A percentile compares a stretch with the other conserved stretches of the same genome.
phyloP scores from a whole-genome alignment of 2,888 invertebrate species.

The Sphecodes monilicornis region DNA sequence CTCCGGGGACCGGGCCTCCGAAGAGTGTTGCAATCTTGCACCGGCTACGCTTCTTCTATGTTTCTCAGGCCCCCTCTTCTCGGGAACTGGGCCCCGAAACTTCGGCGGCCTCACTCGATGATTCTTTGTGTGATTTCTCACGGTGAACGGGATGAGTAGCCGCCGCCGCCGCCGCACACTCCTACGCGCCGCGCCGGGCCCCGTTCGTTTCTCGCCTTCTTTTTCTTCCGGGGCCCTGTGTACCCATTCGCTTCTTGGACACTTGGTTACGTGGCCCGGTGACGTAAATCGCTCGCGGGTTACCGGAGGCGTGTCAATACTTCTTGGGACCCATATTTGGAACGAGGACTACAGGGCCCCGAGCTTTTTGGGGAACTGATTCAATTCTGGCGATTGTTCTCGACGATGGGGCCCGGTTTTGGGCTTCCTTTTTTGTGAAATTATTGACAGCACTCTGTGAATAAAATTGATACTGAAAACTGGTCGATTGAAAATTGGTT shows the following conservation, averaged over 20 bases:
- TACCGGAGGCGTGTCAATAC: conserved; percentile 30
- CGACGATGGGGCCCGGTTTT: neutral
- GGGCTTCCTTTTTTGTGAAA: neutral
- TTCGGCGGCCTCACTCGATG: neutral
- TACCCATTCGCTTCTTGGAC: neutral
- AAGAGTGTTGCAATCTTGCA: conserved; percentile 73
- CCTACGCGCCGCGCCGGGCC: conserved; percentile 34
- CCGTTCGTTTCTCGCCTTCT: conserved; percentile 11
- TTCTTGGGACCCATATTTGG: conserved; percentile 20
- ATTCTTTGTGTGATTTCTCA: conserved; percentile 62
- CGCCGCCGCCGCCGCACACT: conserved; percentile 3
- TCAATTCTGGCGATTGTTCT: neutral
- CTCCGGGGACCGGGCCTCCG: conserved; percentile 34
- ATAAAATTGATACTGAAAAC: neutral
- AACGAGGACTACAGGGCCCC: neutral
- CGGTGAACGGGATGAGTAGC: conserved; percentile 31
- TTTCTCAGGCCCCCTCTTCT: conserved; percentile 5
- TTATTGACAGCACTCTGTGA: neutral
- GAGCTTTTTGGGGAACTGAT: conserved; percentile 4
- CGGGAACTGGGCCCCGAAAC: neutral
- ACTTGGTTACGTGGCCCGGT: conserved; percentile 25
- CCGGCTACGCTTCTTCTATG: conserved; percentile 44
- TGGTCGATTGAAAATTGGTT: neutral
- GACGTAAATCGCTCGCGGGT: conserved; percentile 36
- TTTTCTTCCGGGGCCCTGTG: neutral